Evolutionary conservation across 2,113 vertebrate genomes (phyloP).

Genomic region (Charina bottae): DNA sequence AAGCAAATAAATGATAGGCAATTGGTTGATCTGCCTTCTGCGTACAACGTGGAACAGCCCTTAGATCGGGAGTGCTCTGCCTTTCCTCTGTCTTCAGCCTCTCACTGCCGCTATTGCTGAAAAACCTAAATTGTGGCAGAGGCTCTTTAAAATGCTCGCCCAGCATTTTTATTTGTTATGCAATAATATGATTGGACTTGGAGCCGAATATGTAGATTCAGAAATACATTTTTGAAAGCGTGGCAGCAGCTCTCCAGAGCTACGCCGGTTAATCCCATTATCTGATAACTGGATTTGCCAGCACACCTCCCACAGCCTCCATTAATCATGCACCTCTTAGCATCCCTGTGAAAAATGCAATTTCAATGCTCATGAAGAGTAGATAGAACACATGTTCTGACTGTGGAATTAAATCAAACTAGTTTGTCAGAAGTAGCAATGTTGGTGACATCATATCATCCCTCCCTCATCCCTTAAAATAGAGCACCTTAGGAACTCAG

Average conservation of each 20-base stretch:
- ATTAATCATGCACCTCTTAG: slow-evolving; percentile 50
- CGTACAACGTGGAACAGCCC: background rate
- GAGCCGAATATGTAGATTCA: slow-evolving; percentile 67
- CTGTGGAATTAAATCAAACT: slow-evolving; percentile 66
- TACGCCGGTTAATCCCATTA: slow-evolving; percentile 71
- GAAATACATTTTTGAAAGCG: slow-evolving; percentile 65
- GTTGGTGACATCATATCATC: slow-evolving; percentile 43
- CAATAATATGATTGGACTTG: slow-evolving; percentile 52
- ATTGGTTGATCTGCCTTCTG: background rate
- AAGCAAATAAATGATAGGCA: background rate
- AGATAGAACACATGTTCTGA: slow-evolving; percentile 45
- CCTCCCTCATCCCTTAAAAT: slow-evolving; percentile 36
- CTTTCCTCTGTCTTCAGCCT: background rate
- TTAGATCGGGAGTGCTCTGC: background rate
- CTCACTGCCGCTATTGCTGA: background rate
- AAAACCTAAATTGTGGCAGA: slow-evolving; percentile 35
- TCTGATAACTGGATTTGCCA: slow-evolving; percentile 76
- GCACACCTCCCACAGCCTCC: slow-evolving; percentile 60
- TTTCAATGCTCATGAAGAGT: slow-evolving; percentile 64
- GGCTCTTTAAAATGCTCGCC: slow-evolving; percentile 51
- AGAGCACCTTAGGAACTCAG: background rate
- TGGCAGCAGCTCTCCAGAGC: slow-evolving; percentile 37
- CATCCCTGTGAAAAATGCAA: slow-evolving; percentile 65
- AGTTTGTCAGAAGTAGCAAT: slow-evolving; percentile 44
- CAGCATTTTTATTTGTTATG: slow-evolving; percentile 67